These are phyloP conservation scores for Diachasma alloeum DNA, from an alignment of 1,140 invertebrate species.

Conservation along the genomic window DNA sequence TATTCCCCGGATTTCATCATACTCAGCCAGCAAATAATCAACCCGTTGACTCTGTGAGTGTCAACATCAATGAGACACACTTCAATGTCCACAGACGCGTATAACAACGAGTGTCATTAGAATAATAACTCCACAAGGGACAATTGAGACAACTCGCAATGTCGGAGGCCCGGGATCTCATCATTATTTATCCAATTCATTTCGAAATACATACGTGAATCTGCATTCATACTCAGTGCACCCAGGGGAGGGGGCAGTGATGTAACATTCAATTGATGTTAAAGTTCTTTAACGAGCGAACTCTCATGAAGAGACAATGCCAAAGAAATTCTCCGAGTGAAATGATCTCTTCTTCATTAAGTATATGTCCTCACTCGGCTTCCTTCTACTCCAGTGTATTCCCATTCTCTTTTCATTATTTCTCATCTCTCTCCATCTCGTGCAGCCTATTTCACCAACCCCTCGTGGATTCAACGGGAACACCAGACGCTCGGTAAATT, in stretches of 20 bases:
- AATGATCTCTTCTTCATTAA: neutral
- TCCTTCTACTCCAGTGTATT: neutral
- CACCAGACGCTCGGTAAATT: conserved; percentile 8
- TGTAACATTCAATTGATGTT: too few species aligned
- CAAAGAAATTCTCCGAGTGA: neutral
- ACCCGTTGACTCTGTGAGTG: neutral
- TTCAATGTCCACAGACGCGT: neutral
- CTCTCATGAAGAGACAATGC: neutral
- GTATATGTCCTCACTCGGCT: neutral
- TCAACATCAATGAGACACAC: conserved; percentile 8
- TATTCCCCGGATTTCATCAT: neutral
- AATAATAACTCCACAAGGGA: neutral
- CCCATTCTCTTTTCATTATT: conserved; percentile 7
- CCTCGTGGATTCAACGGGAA: conserved; percentile 11
- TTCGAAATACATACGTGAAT: too few species aligned
- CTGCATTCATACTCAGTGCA: too few species aligned
- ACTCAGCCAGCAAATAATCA: conserved; percentile 19
- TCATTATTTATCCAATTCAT: neutral
- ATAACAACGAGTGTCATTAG: conserved; percentile 13
- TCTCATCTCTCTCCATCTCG: neutral
- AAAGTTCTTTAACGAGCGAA: neutral
- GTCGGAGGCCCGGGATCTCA: neutral
- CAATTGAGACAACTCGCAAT: too few species aligned
- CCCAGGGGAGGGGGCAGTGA: too few species aligned
- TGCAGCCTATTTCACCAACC: conserved; percentile 6